Evolutionary conservation across 2,888 invertebrate species (phyloP).

Genomic region (Spisula solida): DNA sequence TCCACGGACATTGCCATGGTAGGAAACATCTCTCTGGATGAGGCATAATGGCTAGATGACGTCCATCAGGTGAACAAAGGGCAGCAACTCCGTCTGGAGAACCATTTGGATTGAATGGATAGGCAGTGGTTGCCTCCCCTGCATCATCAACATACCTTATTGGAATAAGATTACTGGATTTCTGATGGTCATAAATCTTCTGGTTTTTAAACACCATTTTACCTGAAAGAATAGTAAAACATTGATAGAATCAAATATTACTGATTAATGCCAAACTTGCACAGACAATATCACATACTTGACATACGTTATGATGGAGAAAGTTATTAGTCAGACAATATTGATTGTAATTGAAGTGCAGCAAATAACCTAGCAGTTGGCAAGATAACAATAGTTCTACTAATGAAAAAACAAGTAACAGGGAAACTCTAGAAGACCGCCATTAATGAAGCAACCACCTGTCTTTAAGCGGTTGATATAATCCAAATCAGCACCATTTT

Average conservation of each 20-base stretch:
- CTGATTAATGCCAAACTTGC: too few species aligned
- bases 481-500: too few species aligned
- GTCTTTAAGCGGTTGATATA: too few species aligned
- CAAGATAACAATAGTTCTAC: too few species aligned
- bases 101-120: slow-evolving; percentile 95
- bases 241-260: neutral
- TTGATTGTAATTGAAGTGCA: too few species aligned
- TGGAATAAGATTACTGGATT: slow-evolving; percentile 91
- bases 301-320: too few species aligned
- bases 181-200: slow-evolving; percentile 82
- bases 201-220: slow-evolving; percentile 88
- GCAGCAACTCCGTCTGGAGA: slow-evolving; percentile 94
- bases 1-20: slow-evolving; percentile 94
- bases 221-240: slow-evolving; percentile 74
- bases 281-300: neutral
- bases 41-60: slow-evolving; percentile 99
- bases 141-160: slow-evolving; percentile 95
- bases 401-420: too few species aligned
- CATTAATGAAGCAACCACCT: too few species aligned
- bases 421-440: too few species aligned
- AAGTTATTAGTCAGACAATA: too few species aligned
- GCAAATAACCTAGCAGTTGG: too few species aligned
- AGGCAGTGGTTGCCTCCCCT: slow-evolving; percentile 90
- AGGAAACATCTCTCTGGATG: slow-evolving; percentile 98
- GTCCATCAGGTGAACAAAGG: slow-evolving; percentile 95